Percentiles rank a stretch among this genome's conserved stretches.
These are phyloP conservation scores for Galerucella pusilla DNA, from an alignment of 2,888 invertebrate genomes.

Conservation along the genomic window DNA sequence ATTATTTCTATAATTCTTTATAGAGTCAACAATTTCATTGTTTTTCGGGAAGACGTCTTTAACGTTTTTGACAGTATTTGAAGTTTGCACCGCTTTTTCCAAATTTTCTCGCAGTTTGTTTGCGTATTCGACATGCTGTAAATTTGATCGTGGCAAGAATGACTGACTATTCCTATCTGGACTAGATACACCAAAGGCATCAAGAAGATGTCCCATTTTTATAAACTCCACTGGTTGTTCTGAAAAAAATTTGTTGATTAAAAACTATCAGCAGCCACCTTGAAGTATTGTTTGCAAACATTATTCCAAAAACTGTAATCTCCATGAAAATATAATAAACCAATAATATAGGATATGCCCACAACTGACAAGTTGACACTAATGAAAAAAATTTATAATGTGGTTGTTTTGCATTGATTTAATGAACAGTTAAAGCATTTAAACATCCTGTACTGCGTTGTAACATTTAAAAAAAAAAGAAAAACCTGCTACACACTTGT, in stretches of 20 bases:
- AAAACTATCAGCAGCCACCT: no score
- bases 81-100: neutral
- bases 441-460: no score
- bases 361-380: no score
- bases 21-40: neutral
- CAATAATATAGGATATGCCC: no score
- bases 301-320: no score
- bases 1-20: neutral
- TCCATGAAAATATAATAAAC: no score
- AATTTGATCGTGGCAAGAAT: neutral
- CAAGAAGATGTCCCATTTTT: constrained; percentile 57
- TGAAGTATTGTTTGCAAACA: no score
- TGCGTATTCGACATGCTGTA: neutral
- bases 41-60: neutral
- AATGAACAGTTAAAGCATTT: no score
- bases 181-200: constrained; percentile 60
- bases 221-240: constrained; percentile 50
- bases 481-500: no score
- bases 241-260: constrained; percentile 18
- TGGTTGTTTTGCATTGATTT: no score
- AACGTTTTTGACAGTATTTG: neutral
- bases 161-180: constrained; percentile 44
- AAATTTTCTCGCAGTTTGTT: neutral
- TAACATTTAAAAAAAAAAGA: no score
- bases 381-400: no score